Percentiles rank a stretch among this genome's conserved stretches.
Conservation (phyloP, 2,888 invertebrate species). For the Apodemia zela region DNA sequence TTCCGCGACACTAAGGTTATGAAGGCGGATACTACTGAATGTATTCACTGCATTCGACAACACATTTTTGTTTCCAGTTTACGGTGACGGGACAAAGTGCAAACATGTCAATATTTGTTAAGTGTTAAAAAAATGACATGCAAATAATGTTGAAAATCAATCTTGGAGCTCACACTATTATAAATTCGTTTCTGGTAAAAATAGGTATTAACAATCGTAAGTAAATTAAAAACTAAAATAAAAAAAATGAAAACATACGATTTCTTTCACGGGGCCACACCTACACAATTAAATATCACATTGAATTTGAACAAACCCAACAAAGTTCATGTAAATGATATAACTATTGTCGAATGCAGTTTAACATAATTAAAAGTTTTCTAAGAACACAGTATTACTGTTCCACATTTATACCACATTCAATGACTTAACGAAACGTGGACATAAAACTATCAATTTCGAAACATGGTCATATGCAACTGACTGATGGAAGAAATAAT, state of each 20-base stretch:
- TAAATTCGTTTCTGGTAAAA: no score
- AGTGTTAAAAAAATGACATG: no score
- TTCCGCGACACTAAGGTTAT: conserved; percentile 68
- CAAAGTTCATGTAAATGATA: background rate
- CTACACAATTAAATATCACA: no score
- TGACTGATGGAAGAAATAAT: conserved; percentile 70
- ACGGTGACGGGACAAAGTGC: no score
- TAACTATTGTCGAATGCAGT: conserved; percentile 52
- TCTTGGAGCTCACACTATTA: no score
- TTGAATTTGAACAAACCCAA: background rate
- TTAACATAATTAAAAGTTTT: conserved; percentile 50
- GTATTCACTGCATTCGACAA: conserved; percentile 48
- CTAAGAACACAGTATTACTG: conserved; percentile 70
- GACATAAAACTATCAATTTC: conserved; percentile 51
- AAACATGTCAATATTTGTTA: no score
- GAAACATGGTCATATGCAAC: conserved; percentile 44
- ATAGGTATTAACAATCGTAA: no score
- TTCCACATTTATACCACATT: conserved; percentile 73
- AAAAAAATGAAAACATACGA: no score
- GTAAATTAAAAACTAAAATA: no score
- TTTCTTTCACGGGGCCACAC: no score
- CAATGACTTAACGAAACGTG: conserved; percentile 66
- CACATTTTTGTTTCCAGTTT: background rate
- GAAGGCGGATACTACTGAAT: conserved; percentile 70
- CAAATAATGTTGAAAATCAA: no score